Evolutionary conservation across 1,140 invertebrate genomes (phyloP), one percentile per base, ranked within the genome.

Genomic region (Drosophila varians): DNA sequence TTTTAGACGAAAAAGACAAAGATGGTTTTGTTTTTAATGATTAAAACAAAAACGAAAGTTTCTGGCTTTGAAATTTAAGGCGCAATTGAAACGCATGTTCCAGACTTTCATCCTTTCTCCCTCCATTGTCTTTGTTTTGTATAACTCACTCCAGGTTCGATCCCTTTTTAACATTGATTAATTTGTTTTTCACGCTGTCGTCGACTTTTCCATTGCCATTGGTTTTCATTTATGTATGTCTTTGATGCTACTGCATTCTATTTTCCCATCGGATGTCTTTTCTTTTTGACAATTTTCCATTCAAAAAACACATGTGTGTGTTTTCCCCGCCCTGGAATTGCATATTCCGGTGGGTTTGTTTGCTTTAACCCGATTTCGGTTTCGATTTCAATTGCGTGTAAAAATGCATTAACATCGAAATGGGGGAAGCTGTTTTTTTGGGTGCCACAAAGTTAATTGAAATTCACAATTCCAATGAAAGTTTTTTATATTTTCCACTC

Each of bases 11-110:
- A 61, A 58, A 58, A 58, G 46, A 45, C 23, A 53, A 36, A 36
- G 69, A 73, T 78, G 75, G 78, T 65, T 65, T 62, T 64, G 6
- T 65, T 42, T 77, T 77, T 70, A 78, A 77, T 77, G 75, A 66
- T 72, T 73, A 68, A 68, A 73, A 54, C 43, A 45, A 71, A 74
- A 77, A 78, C 55, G 75, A 77, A 77, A 77, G 75, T 21, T 21
- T 21, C 61, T 64, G 61, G 5, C 8, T 7, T 34, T 42, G n/a
- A n/a, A n/a, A n/a, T n/a, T n/a, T n/a, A n/a, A n/a, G n/a, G n/a
- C n/a, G n/a, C n/a, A n/a, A n/a, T n/a, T n/a, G n/a, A n/a, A n/a
- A n/a, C n/a, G n/a, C n/a, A n/a, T n/a, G n/a, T 19, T 26, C 21
- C 46, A 25, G 3, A 36, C 4, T 36, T 55, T 12, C 49, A 51